Evolutionary conservation across 2,113 vertebrate genomes (phyloP), one percentile per base, ranked within the genome.

Genomic region (Emydocephalus ijimae): DNA sequence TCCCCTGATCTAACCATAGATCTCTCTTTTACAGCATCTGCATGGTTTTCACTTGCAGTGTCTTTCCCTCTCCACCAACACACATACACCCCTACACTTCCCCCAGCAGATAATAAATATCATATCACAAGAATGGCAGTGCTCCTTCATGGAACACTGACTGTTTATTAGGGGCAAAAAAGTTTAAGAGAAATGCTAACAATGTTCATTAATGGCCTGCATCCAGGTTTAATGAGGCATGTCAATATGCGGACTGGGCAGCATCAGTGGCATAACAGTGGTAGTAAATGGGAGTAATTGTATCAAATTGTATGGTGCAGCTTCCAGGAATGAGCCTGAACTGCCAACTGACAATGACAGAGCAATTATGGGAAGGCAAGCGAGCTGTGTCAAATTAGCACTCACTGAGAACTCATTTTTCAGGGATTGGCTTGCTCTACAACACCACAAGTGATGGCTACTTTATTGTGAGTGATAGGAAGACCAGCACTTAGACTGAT

Each of bases 141-240:
- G 98, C 98, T 99, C 99, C 99, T 99, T 99, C 99, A 99, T 99
- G 99, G 99, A 99, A 99, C 98, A 98, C 98, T 99, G 99, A 98
- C 98, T 99, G 99, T 99, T 99, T 99, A 99, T 99, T 99, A 99
- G 99, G 98, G 98, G 98, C 98, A 98, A 98, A 99, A 98, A 98
- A 99, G 98, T 99, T 99, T 99, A 99, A 99, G 99, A 99, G 99
- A 99, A 99, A 99, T 99, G 98, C 99, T 99, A 99, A 99, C 99
- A 99, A 98, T 98, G 98, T 99, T 99, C 99, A 99, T 99, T 99
- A 99, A 99, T 99, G 98, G 99, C 98, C 98, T 98, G 98, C 98
- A 98, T 99, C 99, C 98, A 98, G 98, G 98, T 98, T 99, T 99
- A 99, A 99, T 99, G 99, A 99, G 99, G 98, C 99, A 98, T 99